Base-by-base conservation (phyloP, 2,113 vertebrate species). In the Labeo rohita region DNA sequence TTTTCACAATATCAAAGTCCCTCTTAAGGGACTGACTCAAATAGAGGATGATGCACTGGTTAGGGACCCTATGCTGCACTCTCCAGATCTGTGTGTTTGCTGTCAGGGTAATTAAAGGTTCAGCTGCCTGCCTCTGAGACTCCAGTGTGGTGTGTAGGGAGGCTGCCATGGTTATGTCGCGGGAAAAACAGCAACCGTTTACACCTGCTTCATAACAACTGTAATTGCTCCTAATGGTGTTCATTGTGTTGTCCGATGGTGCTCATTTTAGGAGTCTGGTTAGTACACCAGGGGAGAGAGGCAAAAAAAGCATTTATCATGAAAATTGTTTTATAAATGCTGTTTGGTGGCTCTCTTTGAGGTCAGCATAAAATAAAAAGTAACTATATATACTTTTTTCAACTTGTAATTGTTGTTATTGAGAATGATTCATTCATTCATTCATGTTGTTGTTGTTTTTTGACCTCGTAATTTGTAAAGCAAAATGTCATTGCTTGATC, bases 221-320 rank as follows among this genome's bases (percentile, higher is more conserved):
- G 85, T 59, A 61, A 61, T 43, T 18, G 3, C 52, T 85, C 92
- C 90, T 91, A 36, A 28, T 2, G 73, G 92, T 90, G 89, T 87
- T 92, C 88, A 93, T 92, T 92, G 93, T 76, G 21, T 12, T 59
- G 56, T 47, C 50, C 63, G 73, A 49, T 80, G 63, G 16, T 16
- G 34, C 61, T 77, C 76, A 70, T 84, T 63, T 49, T 65, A 36
- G 77, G 54, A 66, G 50, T 65, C 18, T 8, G 36, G 49, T 36
- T 85, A 47, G 7, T 65, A 15, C 65, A 63, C 23, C 39, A 70
- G 84, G 74, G 81, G 1, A 68, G 18, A 49, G 43, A 72, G 36
- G 54, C 18, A 21, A 59, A 59, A 18, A 59, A 59, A 59, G 18
- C 54, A 21, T 59, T 59, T 2, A 59, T 8, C 0, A 59, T 21